Conservation (phyloP, 2,888 invertebrate species). For the Macrostomum cliftonense region DNA sequence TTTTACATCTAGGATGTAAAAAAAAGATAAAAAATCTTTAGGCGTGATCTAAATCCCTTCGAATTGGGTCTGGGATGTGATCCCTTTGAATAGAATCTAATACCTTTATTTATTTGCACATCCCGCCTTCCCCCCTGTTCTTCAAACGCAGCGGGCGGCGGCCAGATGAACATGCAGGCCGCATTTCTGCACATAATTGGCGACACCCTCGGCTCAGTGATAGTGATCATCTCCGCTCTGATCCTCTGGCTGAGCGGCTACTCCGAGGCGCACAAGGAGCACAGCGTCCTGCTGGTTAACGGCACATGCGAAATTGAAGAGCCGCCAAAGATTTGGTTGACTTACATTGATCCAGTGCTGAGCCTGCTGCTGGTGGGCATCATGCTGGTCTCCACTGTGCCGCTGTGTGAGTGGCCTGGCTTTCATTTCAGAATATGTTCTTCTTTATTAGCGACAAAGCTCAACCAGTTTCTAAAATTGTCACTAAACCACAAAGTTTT, state of each 20-base stretch:
- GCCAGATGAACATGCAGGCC: conserved; percentile 14
- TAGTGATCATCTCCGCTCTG: conserved; percentile 15
- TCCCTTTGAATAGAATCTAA: too few relatives aligned
- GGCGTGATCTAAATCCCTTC: too few relatives aligned
- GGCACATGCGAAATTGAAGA: neutral
- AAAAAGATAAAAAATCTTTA: too few relatives aligned
- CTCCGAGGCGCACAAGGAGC: neutral
- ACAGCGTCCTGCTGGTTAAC: neutral
- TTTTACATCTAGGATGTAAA: too few relatives aligned
- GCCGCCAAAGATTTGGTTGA: neutral
- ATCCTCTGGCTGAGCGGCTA: conserved; percentile 9
- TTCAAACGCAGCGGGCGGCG: neutral
- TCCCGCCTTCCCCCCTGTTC: too few relatives aligned
- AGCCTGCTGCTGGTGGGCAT: conserved; percentile 47
- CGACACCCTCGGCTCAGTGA: conserved; percentile 15
- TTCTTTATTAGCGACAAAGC: too few relatives aligned
- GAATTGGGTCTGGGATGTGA: too few relatives aligned
- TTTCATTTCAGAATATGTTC: too few relatives aligned
- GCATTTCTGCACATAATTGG: conserved; percentile 15
- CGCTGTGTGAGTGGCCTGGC: conserved; percentile 46
- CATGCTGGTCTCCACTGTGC: conserved; percentile 74
- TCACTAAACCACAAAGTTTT: too few relatives aligned
- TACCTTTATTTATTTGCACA: too few relatives aligned
- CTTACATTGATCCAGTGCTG: conserved; percentile 6
- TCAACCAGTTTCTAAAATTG: too few relatives aligned